A percentile compares a stretch with the other conserved stretches of the same genome.
Evolutionary conservation across 2,113 vertebrate species (phyloP).

Genomic region (Rostratula benghalensis): DNA sequence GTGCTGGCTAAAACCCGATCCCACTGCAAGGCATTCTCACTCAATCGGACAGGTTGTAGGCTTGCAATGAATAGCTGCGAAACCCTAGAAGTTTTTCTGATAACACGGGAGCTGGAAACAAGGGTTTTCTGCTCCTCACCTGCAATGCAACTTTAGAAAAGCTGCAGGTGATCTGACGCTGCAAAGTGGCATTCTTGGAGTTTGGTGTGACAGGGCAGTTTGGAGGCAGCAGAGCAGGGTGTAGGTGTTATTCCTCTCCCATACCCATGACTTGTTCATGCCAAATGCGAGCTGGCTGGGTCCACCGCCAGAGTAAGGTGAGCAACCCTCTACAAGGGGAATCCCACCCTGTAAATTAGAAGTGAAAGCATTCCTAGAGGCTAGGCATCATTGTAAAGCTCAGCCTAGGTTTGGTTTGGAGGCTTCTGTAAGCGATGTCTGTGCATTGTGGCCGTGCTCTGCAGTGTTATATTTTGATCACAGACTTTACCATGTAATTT

Average conservation of each 20-base stretch:
- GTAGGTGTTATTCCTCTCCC: background rate
- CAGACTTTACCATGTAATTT: background rate
- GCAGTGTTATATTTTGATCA: background rate
- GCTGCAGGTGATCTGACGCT: background rate
- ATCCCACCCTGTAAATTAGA: background rate
- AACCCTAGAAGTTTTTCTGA: constrained; percentile 26
- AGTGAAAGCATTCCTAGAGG: background rate
- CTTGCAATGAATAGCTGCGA: background rate
- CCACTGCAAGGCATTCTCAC: background rate
- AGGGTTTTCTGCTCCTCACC: background rate
- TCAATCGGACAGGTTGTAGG: accelerated
- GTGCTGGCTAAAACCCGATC: constrained; percentile 20
- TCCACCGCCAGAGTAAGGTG: background rate
- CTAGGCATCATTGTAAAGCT: background rate
- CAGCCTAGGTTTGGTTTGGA: background rate
- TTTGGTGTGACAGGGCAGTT: background rate
- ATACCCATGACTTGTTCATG: background rate
- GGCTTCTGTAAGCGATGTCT: background rate
- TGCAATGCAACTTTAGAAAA: background rate
- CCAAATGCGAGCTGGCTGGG: background rate
- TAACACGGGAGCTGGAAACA: background rate
- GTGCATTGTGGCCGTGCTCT: background rate
- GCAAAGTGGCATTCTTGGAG: background rate
- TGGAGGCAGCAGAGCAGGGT: background rate
- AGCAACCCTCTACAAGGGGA: background rate